Percentiles rank a stretch among this genome's conserved stretches.
These are phyloP conservation scores for Pluvianellus socialis DNA, from an alignment of 2,113 vertebrate genomes.

Conservation along the genomic window DNA sequence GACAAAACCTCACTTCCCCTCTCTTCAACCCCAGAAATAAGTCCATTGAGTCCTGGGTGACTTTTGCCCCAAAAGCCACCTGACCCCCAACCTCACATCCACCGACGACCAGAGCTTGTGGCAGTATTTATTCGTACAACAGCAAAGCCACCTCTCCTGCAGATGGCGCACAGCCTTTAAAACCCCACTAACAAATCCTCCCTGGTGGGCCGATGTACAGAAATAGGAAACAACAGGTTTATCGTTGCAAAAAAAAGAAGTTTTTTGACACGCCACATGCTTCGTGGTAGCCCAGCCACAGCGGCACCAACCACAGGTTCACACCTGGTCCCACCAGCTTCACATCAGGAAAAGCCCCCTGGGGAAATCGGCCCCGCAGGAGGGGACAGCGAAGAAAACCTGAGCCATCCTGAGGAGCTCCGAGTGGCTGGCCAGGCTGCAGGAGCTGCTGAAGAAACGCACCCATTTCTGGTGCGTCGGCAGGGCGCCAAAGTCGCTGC, in stretches of 20 bases:
- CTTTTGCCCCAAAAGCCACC: background rate
- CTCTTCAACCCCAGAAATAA: background rate
- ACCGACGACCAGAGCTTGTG: background rate
- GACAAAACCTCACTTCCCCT: background rate
- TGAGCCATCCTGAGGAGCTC: background rate
- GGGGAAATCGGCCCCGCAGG: background rate
- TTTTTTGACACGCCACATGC: fast-evolving
- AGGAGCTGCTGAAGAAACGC: background rate
- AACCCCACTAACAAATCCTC: background rate
- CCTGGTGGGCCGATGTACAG: background rate
- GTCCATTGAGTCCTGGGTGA: background rate
- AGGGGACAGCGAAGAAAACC: background rate
- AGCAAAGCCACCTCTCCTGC: background rate
- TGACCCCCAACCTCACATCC: background rate
- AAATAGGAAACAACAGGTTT: background rate
- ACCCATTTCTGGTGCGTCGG: background rate
- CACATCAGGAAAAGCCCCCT: background rate
- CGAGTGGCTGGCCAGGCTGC: background rate
- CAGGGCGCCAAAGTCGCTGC: background rate
- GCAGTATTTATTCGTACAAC: background rate
- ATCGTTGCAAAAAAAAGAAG: background rate
- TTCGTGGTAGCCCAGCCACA: fast-evolving
- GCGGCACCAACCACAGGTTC: too few species aligned
- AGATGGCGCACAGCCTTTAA: background rate
- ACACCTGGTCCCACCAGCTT: background rate